A percentile compares a stretch with the other conserved stretches of the same genome.
Evolutionary conservation across 2,888 invertebrate species (phyloP).

Genomic region (Perizoma flavofasciatum): DNA sequence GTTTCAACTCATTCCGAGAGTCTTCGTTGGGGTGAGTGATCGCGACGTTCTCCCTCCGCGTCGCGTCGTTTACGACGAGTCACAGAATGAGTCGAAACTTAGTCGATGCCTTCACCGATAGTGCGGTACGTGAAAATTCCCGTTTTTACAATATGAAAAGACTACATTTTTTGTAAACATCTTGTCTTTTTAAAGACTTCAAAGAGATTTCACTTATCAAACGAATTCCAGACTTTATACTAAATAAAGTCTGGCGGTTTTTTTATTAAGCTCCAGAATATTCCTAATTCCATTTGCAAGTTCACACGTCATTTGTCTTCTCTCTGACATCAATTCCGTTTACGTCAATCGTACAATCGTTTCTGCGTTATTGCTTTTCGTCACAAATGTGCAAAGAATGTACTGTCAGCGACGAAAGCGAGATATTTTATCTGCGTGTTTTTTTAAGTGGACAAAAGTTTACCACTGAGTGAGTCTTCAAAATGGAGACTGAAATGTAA

Average conservation of each 20-base stretch:
- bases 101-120: no score
- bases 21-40: no score
- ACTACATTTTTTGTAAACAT: neutral
- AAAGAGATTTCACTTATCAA: neutral
- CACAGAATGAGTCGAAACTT: no score
- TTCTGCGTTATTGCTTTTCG: conserved; percentile 26
- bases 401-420: conserved; percentile 15
- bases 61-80: no score
- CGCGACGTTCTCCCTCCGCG: no score
- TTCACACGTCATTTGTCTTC: conserved; percentile 22
- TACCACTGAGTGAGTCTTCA: neutral
- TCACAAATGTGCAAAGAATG: conserved; percentile 22
- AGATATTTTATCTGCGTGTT: neutral
- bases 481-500: no score
- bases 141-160: no score
- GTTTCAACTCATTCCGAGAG: no score
- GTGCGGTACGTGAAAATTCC: no score
- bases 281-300: conserved; percentile 18
- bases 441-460: neutral
- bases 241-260: no score
- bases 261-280: conserved; percentile 9
- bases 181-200: neutral
- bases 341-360: conserved; percentile 23
- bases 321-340: conserved; percentile 18
- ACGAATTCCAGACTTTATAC: conserved; percentile 1